Conservation (phyloP, 2,113 vertebrate species). For the Ahaetulla prasina region DNA sequence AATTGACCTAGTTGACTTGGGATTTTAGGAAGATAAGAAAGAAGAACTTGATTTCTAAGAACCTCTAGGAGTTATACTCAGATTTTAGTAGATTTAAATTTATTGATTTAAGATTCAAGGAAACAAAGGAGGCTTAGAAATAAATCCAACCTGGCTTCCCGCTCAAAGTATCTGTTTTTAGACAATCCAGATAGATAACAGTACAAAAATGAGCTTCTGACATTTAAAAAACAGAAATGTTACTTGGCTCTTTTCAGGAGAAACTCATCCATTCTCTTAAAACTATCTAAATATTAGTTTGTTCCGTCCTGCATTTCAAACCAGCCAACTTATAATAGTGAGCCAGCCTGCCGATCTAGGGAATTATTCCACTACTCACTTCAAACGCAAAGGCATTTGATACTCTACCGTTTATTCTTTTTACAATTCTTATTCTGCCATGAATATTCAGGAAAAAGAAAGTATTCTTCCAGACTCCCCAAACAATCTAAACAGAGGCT, state of each 20-base stretch:
- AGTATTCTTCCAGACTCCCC: not conserved
- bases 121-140: not conserved
- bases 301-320: not conserved
- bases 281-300: not conserved
- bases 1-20: not conserved
- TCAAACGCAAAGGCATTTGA: not conserved
- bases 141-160: not conserved
- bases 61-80: not conserved
- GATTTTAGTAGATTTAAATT: not conserved
- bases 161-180: not conserved
- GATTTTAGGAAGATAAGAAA: not conserved
- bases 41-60: not conserved
- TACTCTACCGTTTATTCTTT: not conserved
- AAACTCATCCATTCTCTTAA: not conserved
- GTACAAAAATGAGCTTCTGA: not conserved
- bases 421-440: not conserved
- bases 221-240: not conserved
- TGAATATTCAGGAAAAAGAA: not conserved
- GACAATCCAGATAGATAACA: not conserved
- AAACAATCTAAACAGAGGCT: constrained; percentile 37
- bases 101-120: not conserved
- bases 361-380: not conserved
- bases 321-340: not conserved
- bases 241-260: not conserved
- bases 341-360: not conserved